Conservation (phyloP, 2,888 invertebrate species). For the Melieria picta region DNA sequence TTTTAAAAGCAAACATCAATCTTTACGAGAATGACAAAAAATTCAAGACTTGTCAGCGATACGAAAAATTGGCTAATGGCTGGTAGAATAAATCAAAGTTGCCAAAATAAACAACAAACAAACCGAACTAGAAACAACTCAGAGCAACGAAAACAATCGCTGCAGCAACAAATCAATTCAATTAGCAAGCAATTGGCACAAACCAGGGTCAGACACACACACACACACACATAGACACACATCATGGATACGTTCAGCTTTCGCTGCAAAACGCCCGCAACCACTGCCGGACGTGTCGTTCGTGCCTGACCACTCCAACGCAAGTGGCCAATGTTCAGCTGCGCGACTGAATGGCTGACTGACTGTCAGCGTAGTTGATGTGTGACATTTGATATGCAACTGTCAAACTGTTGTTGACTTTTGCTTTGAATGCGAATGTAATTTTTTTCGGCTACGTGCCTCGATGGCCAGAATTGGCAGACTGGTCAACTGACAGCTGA, state of each 20-base stretch:
- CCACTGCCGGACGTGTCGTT: too few species aligned
- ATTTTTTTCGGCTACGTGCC: too few species aligned
- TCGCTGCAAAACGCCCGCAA: neutral
- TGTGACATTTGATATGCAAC: slow-evolving; percentile 27
- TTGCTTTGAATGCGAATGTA: neutral
- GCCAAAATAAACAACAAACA: slow-evolving; percentile 1
- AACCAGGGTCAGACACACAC: slow-evolving; percentile 2
- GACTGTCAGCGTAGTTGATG: neutral
- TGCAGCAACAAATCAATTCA: slow-evolving; percentile 24
- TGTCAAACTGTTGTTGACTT: slow-evolving; percentile 20
- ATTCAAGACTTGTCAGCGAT: too few species aligned
- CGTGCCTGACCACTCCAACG: neutral
- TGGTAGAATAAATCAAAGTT: too few species aligned
- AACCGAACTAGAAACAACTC: neutral
- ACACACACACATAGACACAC: neutral
- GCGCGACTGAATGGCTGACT: neutral
- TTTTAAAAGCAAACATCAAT: too few species aligned
- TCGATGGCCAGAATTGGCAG: too few species aligned
- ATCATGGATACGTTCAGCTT: neutral
- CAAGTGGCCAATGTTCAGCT: neutral
- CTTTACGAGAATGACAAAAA: too few species aligned
- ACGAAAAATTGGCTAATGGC: too few species aligned
- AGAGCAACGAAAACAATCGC: neutral
- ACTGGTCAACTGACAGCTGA: neutral
- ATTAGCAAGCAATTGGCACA: slow-evolving; percentile 32